phyloP scores from a whole-genome alignment of 2,113 vertebrate species.

The Lophotis ruficrista region DNA sequence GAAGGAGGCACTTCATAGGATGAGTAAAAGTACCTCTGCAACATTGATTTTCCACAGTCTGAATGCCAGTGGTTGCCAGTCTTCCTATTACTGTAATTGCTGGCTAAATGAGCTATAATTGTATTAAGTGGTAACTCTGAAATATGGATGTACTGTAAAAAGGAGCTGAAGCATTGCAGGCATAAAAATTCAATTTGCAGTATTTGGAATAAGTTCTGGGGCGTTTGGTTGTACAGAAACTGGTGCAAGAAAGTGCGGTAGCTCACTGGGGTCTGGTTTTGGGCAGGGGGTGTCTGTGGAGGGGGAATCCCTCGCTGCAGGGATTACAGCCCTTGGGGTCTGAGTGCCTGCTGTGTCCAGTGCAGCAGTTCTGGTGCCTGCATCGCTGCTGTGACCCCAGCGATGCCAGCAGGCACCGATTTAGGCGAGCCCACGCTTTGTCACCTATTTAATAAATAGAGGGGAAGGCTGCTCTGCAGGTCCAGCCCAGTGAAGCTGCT shows the following conservation, averaged over 20 bases:
- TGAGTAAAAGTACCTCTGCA: slow-evolving; percentile 43
- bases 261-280: background rate
- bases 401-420: background rate
- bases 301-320: fast-evolving
- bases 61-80: slow-evolving; percentile 74
- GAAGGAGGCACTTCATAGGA: slow-evolving; percentile 25
- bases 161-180: slow-evolving; percentile 60
- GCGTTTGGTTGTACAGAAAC: background rate
- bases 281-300: background rate
- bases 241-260: background rate
- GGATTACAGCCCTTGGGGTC: background rate
- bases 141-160: slow-evolving; percentile 70
- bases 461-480: background rate
- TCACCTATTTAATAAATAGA: background rate
- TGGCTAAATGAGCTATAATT: slow-evolving; percentile 80
- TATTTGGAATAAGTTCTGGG: slow-evolving; percentile 14
- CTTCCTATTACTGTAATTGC: slow-evolving; percentile 80
- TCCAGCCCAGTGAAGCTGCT: background rate
- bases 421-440: background rate
- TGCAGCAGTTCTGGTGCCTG: background rate
- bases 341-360: background rate
- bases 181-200: slow-evolving; percentile 60
- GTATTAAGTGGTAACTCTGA: slow-evolving; percentile 79
- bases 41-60: slow-evolving; percentile 70
- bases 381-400: background rate